These are phyloP conservation scores for Myiozetetes cayanensis DNA, from an alignment of 2,113 vertebrate genomes.

Conservation along the genomic window DNA sequence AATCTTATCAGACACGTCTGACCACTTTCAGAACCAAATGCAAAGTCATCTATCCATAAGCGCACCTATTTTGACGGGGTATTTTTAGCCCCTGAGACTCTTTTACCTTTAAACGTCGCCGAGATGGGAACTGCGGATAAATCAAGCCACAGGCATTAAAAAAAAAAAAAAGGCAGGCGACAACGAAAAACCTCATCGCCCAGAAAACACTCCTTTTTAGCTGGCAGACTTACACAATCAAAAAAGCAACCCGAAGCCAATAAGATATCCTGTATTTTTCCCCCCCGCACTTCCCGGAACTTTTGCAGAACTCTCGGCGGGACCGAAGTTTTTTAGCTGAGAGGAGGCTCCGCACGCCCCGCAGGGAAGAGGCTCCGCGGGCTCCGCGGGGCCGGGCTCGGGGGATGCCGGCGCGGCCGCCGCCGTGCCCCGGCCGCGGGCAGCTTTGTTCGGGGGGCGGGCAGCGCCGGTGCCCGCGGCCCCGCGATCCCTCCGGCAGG, in stretches of 20 bases:
- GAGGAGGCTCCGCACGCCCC: background rate
- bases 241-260: background rate
- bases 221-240: background rate
- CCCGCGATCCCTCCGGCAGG: background rate
- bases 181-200: background rate
- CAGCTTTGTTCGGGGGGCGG: conserved; percentile 17
- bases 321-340: background rate
- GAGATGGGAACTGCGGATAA: background rate
- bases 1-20: background rate
- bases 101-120: background rate
- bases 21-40: background rate
- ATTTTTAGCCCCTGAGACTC: background rate
- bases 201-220: background rate
- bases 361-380: background rate
- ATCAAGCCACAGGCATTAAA: background rate
- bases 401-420: background rate
- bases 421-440: background rate
- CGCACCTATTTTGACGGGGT: background rate
- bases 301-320: background rate
- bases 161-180: background rate
- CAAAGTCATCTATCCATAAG: background rate
- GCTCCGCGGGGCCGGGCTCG: background rate
- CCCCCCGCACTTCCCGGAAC: conserved; percentile 9
- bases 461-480: background rate
- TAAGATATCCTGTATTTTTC: background rate